Base-by-base conservation (phyloP, 2,113 vertebrate genomes). In the Etia nguti region DNA sequence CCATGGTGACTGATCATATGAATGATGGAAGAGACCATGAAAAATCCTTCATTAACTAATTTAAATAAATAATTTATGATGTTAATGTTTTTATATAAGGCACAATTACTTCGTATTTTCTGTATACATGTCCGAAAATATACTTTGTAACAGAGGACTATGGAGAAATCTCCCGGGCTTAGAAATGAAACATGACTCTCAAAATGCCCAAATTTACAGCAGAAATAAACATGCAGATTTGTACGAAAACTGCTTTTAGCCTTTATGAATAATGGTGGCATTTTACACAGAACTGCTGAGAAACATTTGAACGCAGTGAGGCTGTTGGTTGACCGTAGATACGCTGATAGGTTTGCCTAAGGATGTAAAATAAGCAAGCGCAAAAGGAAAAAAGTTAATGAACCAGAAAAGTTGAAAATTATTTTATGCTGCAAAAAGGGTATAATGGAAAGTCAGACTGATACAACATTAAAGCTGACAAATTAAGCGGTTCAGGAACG, bases 111-210 rank as follows among this genome's bases (percentile, higher is more conserved):
- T 16, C 24, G 8, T 22, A 2, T 70, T 43, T 70, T 70, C 8
- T 70, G 65, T 24, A 16, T 43, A 68, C 11, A 1, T 38, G 18
- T 36, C 34, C n/a, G 60, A 38, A 65, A n/a, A 68, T 68, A 38
- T 22, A 0, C 36, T 38, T 41, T 70, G 8, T 0, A 70, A 0
- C 7, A 70, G 38, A 43, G 24, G 0, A 16, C 4, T 13, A 2
- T 38, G 8, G 0, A 70, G 8, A 43, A 26, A 26, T 73, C 38
- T 43, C 38, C 12, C 38, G 3, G 2, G n/a, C 41, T 16, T 70
- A 10, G 8, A 52, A 52, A 10, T 52, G 18, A 52, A 20, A 20
- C 48, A 10, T 4, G 10, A 41, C 36, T 12, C 41, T 5, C 11
- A 6, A 36, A 31, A 31, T 31, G 31, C 31, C 31, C 31, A 31